Base-by-base conservation (phyloP, 1,140 invertebrate species). In the Pseudobourletiella spinata region DNA sequence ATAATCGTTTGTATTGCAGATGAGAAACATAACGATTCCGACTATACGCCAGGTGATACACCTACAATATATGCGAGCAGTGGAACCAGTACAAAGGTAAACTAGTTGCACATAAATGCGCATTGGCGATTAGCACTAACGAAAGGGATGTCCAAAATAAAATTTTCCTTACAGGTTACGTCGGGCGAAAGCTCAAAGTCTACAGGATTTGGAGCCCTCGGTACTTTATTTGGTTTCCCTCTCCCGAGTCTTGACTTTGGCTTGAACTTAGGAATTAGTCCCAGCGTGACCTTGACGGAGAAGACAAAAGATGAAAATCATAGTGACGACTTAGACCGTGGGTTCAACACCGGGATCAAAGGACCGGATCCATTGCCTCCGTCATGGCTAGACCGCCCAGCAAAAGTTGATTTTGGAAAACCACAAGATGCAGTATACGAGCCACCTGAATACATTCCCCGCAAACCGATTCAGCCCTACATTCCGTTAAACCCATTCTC, bases 171-270 rank as follows among this genome's bases (percentile, higher is more conserved):
- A 26, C 18, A 57, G 55, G 14, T 35, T 30, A 22, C 55, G 28
- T 8, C 55, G 14, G 55, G 4, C 15, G 55, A 57, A 3, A 35
- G 55, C 14, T 3, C 78, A 78, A 24, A 80, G 76, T 50, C 80
- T 8, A 48, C 57, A 1, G 59, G 57, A 20, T 62, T 65, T 28
- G 57, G 63, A 25, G 62, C 59, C n/a, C 48, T 69, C 6, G 88
- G 89, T 69, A 89, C 87, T 16, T 88, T 91, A 68, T 91, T 91
- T 70, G 89, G 89, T 0, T 81, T 90, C 66, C 87, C 88, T 0
- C 68, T 91, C 55, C 86, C 87, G 2, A 80, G 80, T 56, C 72
- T 90, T n/a, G 84, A 83, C 59, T 80, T 87, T 67, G 71, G 79
- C 77, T 26, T 84, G 81, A 72, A 73, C 86, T 11, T 82, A 83